These are phyloP conservation scores for Antheraea pernyi DNA, from an alignment of 1,140 invertebrate species.

Conservation along the genomic window DNA sequence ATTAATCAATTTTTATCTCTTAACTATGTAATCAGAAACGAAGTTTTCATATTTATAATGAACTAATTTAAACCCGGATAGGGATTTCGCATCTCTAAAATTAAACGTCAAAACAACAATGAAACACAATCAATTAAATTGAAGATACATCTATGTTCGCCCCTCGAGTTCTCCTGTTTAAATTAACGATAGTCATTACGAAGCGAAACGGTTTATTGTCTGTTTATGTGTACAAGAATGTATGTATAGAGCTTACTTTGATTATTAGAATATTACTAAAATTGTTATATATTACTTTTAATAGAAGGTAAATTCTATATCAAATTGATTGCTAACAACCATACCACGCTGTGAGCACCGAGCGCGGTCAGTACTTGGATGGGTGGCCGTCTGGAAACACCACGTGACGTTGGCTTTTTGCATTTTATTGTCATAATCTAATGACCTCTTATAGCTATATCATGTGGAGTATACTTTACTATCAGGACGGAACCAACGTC, in stretches of 20 bases:
- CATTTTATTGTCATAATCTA: too few species aligned
- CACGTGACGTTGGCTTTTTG: too few species aligned
- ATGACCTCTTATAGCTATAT: too few species aligned
- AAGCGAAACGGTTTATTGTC: slow-evolving; percentile 9
- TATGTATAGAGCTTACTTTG: not conserved
- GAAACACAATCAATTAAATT: slow-evolving; percentile 14
- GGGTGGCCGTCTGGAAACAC: too few species aligned
- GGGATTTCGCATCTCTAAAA: slow-evolving; percentile 4
- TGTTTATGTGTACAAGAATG: not conserved
- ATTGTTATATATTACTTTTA: too few species aligned
- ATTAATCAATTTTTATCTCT: not conserved
- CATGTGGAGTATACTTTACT: too few species aligned
- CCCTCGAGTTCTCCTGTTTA: slow-evolving; percentile 1
- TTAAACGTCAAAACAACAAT: slow-evolving; percentile 14
- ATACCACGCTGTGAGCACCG: too few species aligned
- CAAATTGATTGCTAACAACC: too few species aligned
- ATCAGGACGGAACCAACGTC: too few species aligned
- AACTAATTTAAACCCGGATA: not conserved
- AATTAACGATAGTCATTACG: slow-evolving; percentile 12
- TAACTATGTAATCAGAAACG: not conserved
- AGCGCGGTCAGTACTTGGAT: too few species aligned
- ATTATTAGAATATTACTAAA: too few species aligned
- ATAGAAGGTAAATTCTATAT: too few species aligned
- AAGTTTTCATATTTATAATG: not conserved
- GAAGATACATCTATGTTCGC: slow-evolving; percentile 11